These are phyloP conservation scores for Apocheima hispidaria DNA, from an alignment of 2,888 invertebrate species.

Conservation along the genomic window DNA sequence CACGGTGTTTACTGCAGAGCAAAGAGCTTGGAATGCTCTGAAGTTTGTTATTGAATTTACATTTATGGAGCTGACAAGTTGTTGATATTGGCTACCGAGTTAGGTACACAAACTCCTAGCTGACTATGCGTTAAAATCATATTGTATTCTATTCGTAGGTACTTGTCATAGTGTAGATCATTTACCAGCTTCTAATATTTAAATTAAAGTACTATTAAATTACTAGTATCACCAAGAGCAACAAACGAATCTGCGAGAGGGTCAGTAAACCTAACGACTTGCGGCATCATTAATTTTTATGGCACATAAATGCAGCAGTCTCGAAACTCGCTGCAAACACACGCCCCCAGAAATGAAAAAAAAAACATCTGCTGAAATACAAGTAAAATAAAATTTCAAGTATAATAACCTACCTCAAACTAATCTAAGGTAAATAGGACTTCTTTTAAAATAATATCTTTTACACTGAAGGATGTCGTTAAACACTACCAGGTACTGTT, in stretches of 20 bases:
- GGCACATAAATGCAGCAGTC: conserved; percentile 16
- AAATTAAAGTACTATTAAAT: no score
- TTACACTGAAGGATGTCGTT: not conserved
- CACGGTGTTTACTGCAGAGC: conserved; percentile 48
- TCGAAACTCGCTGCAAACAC: conserved; percentile 4
- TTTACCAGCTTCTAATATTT: not conserved
- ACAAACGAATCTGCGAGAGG: no score
- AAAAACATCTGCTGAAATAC: not conserved
- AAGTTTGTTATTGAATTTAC: conserved; percentile 54
- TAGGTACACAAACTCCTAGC: not conserved
- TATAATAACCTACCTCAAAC: not conserved
- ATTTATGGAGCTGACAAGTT: conserved; percentile 38
- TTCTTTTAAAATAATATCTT: not conserved
- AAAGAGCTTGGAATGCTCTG: conserved; percentile 44
- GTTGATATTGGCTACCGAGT: conserved; percentile 5
- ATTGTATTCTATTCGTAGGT: not conserved
- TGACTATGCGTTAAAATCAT: not conserved
- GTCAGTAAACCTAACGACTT: conserved; percentile 9
- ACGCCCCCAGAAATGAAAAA: not conserved
- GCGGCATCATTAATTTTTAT: conserved; percentile 29
- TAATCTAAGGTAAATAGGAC: not conserved
- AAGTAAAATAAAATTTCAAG: not conserved
- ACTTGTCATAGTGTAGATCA: no score
- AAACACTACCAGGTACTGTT: not conserved
- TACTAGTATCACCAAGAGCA: no score